phyloP scores from a whole-genome alignment of 2,888 invertebrate genomes.

The Leptinotarsa peninsularis region DNA sequence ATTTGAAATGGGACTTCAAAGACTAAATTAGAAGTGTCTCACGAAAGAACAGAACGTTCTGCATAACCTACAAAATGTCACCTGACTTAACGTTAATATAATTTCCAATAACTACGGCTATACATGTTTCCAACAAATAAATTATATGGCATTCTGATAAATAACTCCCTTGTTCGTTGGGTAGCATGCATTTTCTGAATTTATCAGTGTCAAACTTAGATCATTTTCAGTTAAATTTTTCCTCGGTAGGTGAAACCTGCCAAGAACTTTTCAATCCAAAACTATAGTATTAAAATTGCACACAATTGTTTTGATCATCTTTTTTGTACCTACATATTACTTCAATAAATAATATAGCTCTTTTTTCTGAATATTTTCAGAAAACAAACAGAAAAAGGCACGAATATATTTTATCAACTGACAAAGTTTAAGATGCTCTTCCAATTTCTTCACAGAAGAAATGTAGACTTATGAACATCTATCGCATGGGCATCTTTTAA shows the following conservation, averaged over 20 bases:
- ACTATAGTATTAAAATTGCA: slow-evolving; percentile 12
- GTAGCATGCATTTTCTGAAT: not conserved
- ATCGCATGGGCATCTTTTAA: not conserved
- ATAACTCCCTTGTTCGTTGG: slow-evolving; percentile 12
- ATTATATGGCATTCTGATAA: slow-evolving; percentile 23
- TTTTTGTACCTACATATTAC: slow-evolving; percentile 33
- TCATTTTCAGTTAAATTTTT: not conserved
- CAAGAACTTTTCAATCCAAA: not conserved
- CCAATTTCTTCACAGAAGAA: slow-evolving; percentile 18
- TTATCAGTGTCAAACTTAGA: not conserved
- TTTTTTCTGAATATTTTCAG: slow-evolving; percentile 16
- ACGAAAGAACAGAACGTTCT: not conserved
- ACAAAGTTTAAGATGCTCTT: not conserved
- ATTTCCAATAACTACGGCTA: not conserved
- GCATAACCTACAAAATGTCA: slow-evolving; percentile 14
- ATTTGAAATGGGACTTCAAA: too few species aligned
- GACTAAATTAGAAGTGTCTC: not conserved
- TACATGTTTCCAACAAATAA: slow-evolving; percentile 22
- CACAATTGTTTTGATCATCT: slow-evolving; percentile 34
- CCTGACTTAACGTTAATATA: not conserved
- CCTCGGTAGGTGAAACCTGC: not conserved
- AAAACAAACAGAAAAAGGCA: not conserved
- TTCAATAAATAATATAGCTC: slow-evolving; percentile 40
- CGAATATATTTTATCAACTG: not conserved
- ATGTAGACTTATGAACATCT: not conserved